Percentiles rank a stretch among this genome's conserved stretches.
Evolutionary conservation across 1,140 invertebrate species (phyloP).

Genomic region (Globodera ellingtonae): DNA sequence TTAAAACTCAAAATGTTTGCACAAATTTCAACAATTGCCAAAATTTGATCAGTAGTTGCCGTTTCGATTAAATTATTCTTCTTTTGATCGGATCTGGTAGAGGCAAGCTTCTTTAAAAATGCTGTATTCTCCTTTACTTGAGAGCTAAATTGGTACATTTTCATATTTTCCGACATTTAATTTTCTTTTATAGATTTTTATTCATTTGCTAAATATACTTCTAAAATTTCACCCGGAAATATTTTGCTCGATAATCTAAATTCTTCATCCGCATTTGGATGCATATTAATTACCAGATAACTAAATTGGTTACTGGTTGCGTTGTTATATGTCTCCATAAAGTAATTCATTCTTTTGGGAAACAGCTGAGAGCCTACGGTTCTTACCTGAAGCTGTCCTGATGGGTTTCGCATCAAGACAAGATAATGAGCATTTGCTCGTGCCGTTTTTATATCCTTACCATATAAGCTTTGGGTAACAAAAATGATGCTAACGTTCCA

Average conservation of each 20-base stretch:
- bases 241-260: no score
- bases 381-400: neutral
- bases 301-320: neutral
- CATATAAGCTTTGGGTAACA: constrained; percentile 2
- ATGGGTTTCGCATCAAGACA: neutral
- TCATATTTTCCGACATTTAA: neutral
- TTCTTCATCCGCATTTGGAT: neutral
- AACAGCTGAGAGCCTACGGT: constrained; percentile 9
- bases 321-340: neutral
- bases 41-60: constrained; percentile 9
- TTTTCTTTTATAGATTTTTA: no score
- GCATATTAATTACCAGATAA: neutral
- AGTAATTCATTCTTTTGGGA: neutral
- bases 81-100: no score
- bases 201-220: neutral
- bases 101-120: no score
- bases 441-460: neutral
- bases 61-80: no score
- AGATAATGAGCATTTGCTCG: constrained; percentile 18
- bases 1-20: constrained; percentile 13
- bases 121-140: no score
- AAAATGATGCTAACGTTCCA: neutral
- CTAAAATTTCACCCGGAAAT: no score
- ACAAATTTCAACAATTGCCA: constrained; percentile 42
- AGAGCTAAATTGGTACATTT: neutral